Percentiles rank a stretch among this genome's conserved stretches.
Evolutionary conservation across 2,888 invertebrate genomes (phyloP).

Genomic region (Noctua fimbriata): DNA sequence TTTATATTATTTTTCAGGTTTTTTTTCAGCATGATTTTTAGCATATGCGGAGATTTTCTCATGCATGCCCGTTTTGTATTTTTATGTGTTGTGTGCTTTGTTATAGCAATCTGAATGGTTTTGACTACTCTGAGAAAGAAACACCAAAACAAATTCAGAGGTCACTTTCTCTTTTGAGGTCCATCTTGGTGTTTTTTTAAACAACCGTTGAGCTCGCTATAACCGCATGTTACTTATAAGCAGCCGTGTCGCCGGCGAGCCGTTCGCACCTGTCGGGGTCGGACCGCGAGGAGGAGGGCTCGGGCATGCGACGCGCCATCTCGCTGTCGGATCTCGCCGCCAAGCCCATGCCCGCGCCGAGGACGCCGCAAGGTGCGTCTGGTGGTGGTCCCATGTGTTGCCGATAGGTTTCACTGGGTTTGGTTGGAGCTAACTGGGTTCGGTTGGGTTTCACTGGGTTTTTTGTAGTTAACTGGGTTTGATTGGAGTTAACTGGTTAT

Average conservation of each 20-base stretch:
- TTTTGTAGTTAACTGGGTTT: not conserved
- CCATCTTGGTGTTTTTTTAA: not conserved
- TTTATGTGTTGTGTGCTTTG: conserved; percentile 42
- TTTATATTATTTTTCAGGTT: conserved; percentile 63
- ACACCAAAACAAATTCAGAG: not conserved
- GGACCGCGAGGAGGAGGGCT: conserved; percentile 83
- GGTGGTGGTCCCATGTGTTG: conserved; percentile 55
- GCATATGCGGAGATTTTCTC: conserved; percentile 36
- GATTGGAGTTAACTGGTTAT: not conserved
- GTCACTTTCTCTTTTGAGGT: not conserved
- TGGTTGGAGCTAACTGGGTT: not conserved
- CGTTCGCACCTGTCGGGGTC: conserved; percentile 81
- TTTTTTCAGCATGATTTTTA: conserved; percentile 58
- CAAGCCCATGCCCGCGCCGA: conserved; percentile 91
- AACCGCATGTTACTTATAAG: conserved; percentile 56
- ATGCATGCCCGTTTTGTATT: conserved; percentile 50
- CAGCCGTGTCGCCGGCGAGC: conserved; percentile 72
- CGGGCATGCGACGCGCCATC: conserved; percentile 94
- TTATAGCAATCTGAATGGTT: conserved; percentile 58
- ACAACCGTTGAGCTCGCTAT: conserved; percentile 55
- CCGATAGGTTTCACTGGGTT: conserved; percentile 19
- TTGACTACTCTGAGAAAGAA: not conserved
- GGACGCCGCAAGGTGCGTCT: conserved; percentile 91
- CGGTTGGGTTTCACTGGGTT: not conserved
- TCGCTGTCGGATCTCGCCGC: conserved; percentile 94